These are phyloP conservation scores for Lordiphosa andalusiaca DNA, from an alignment of 2,888 invertebrate genomes.

Conservation along the genomic window DNA sequence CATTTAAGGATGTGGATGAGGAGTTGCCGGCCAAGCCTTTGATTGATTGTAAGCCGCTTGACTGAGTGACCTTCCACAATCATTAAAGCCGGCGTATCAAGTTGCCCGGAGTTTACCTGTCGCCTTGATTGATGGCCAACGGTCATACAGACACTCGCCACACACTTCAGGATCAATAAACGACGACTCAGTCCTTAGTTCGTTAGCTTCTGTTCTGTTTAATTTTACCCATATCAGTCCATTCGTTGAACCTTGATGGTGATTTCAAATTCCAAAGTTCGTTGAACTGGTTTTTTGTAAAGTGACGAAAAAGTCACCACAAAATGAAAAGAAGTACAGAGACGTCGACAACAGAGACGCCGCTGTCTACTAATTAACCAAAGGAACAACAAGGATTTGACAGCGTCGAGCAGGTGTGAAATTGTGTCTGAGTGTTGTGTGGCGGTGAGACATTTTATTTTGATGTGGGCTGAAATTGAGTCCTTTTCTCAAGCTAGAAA, in stretches of 20 bases:
- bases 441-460: constrained; percentile 24
- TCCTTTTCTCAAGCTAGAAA: too few relatives aligned
- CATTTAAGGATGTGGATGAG: constrained; percentile 4
- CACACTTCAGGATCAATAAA: constrained; percentile 48
- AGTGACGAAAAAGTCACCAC: constrained; percentile 18
- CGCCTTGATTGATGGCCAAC: constrained; percentile 55
- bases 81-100: constrained; percentile 15
- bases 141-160: constrained; percentile 42
- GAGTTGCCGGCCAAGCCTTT: constrained; percentile 20
- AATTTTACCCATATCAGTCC: constrained; percentile 8
- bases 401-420: constrained; percentile 9
- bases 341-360: constrained; percentile 3
- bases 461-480: neutral
- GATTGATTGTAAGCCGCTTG: constrained; percentile 51
- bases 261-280: constrained; percentile 39
- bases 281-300: constrained; percentile 50
- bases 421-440: constrained; percentile 25
- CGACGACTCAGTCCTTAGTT: constrained; percentile 23
- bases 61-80: constrained; percentile 3
- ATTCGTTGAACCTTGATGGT: constrained; percentile 28
- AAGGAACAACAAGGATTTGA: constrained; percentile 26
- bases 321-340: constrained; percentile 22
- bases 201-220: constrained; percentile 25
- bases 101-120: constrained; percentile 43
- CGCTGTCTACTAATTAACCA: constrained; percentile 50